Evolutionary conservation across 2,113 vertebrate genomes (phyloP).

Genomic region (Upupa epops): DNA sequence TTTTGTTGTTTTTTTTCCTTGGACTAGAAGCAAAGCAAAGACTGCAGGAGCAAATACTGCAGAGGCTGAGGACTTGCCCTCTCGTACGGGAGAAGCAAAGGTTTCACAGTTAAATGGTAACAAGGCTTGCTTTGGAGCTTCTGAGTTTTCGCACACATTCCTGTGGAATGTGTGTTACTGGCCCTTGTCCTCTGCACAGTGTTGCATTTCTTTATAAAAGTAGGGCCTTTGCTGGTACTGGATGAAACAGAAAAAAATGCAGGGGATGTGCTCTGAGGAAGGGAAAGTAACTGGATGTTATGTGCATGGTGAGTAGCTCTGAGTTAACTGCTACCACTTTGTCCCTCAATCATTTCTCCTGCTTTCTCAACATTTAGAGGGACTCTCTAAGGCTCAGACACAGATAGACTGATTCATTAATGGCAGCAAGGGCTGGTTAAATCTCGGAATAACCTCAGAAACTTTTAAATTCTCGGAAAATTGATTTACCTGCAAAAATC

Average conservation of each 20-base stretch:
- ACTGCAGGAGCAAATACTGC: neutral
- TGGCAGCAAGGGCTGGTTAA: neutral
- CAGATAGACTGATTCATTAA: neutral
- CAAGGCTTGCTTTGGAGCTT: neutral
- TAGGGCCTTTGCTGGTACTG: neutral
- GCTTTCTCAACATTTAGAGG: neutral
- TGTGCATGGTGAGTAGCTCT: rapidly evolving
- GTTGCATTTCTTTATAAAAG: neutral
- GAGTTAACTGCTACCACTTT: neutral
- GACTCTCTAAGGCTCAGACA: neutral
- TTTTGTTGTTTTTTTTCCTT: too few species aligned
- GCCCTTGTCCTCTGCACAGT: neutral
- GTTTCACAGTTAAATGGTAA: neutral
- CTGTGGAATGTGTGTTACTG: neutral
- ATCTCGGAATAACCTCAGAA: rapidly evolving
- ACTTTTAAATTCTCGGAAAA: neutral
- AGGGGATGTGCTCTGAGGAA: neutral
- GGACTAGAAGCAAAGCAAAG: neutral
- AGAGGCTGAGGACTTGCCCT: neutral
- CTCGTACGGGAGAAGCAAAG: neutral
- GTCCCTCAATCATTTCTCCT: neutral
- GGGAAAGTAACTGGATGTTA: neutral
- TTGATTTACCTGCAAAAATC: neutral
- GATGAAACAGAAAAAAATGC: neutral
- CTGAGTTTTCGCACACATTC: neutral